Conservation (phyloP, 2,797 vertebrate genomes). For the Brachyrhaphis roseni region DNA sequence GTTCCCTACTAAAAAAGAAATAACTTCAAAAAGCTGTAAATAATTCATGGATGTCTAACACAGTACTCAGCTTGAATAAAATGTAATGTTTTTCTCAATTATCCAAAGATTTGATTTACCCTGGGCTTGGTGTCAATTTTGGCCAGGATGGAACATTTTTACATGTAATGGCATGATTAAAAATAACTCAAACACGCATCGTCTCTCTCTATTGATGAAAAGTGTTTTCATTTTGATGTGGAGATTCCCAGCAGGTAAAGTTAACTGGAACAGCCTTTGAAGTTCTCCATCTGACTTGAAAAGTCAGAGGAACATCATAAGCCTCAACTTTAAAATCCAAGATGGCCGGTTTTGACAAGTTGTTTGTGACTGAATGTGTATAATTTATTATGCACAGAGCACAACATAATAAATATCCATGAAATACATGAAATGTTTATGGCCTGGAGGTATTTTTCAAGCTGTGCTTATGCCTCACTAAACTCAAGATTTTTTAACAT, state of each 20-base stretch:
- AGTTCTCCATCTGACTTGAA: neutral
- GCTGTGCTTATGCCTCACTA: conserved; percentile 35
- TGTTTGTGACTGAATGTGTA: conserved; percentile 18
- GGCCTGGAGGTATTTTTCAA: conserved; percentile 19
- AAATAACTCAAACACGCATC: neutral
- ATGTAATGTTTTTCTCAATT: conserved; percentile 35
- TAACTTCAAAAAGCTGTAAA: conserved; percentile 23
- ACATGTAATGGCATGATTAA: neutral
- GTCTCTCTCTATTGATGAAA: neutral
- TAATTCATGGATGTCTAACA: conserved; percentile 27
- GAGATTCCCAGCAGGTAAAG: neutral
- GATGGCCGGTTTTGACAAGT: neutral
- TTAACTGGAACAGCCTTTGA: neutral
- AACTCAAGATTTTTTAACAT: conserved; percentile 28
- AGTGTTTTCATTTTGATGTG: neutral
- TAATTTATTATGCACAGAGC: conserved; percentile 35
- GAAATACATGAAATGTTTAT: conserved; percentile 61
- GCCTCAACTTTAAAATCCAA: neutral
- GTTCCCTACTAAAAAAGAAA: conserved; percentile 6
- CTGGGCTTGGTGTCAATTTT: neutral
- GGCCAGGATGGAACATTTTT: neutral
- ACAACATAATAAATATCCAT: conserved; percentile 4
- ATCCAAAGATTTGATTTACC: neutral
- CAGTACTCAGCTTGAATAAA: conserved; percentile 25
- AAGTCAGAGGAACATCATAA: neutral